Conservation (phyloP, 1,140 invertebrate genomes). For the Chironomus tepperi region DNA sequence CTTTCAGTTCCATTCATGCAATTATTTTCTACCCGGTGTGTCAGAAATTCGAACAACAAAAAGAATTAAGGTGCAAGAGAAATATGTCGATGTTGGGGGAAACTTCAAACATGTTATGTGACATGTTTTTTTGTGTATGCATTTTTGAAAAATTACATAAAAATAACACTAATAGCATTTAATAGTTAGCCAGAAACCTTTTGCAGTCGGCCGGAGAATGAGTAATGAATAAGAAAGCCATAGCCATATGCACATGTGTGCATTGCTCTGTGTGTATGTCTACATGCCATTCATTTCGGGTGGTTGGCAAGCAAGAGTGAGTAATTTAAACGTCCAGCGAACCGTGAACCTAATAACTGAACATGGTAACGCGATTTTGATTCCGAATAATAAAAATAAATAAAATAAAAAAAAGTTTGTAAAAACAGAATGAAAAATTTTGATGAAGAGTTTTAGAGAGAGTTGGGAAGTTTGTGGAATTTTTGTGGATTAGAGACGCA, state of each 20-base stretch:
- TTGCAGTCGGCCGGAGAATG: background rate
- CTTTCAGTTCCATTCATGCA: too few species aligned
- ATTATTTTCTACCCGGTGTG: too few species aligned
- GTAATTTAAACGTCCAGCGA: slow-evolving; percentile 15
- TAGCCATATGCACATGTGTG: background rate
- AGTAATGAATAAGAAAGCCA: too few species aligned
- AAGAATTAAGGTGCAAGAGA: background rate
- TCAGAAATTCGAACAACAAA: background rate
- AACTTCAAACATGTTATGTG: background rate
- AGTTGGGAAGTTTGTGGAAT: too few species aligned
- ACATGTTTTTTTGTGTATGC: background rate
- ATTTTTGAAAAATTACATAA: too few species aligned
- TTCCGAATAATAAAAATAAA: background rate
- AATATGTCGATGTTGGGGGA: too few species aligned
- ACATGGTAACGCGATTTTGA: slow-evolving; percentile 20
- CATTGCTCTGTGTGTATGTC: background rate
- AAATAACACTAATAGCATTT: background rate
- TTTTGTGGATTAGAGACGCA: too few species aligned
- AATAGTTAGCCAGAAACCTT: background rate
- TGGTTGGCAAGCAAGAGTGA: background rate
- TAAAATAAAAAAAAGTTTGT: too few species aligned
- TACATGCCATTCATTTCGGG: background rate
- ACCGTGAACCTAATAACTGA: background rate
- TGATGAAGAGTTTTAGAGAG: too few species aligned
- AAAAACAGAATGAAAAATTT: too few species aligned